phyloP scores from a whole-genome alignment of 2,797 vertebrate genomes.

The Pyrrhura leucotis region DNA sequence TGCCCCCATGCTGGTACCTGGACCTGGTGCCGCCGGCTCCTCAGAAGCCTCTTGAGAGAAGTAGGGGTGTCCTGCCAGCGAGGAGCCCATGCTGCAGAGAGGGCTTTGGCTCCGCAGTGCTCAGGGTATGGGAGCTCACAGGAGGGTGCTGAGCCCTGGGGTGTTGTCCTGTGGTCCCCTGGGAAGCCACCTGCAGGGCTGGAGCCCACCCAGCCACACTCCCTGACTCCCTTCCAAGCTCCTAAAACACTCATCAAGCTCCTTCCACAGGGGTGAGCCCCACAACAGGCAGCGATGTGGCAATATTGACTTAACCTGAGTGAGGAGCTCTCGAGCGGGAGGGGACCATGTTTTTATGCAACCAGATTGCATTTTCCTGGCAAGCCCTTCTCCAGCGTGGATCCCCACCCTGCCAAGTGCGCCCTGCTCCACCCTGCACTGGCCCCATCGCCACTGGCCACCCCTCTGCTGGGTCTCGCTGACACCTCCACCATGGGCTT shows the following conservation, averaged over 20 bases:
- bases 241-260: not conserved
- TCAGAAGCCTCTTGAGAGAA: not conserved
- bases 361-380: conserved; percentile 4
- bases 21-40: accelerated
- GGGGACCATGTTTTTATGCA: not conserved
- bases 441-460: accelerated
- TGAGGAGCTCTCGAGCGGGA: not conserved
- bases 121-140: not conserved
- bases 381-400: not conserved
- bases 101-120: accelerated
- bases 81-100: not conserved
- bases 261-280: not conserved
- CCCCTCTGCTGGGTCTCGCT: not conserved
- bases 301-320: conserved; percentile 44
- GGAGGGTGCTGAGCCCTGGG: not conserved
- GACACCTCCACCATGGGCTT: not conserved
- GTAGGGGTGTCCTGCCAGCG: not conserved
- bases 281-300: not conserved
- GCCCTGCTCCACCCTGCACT: not conserved
- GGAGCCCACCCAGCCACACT: not conserved
- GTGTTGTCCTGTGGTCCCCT: not conserved
- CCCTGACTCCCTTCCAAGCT: not conserved
- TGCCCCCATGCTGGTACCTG: accelerated
- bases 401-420: not conserved
- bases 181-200: not conserved